Conservation (phyloP, 2,888 invertebrate genomes). For the Sphaerophoria rueppellii region DNA sequence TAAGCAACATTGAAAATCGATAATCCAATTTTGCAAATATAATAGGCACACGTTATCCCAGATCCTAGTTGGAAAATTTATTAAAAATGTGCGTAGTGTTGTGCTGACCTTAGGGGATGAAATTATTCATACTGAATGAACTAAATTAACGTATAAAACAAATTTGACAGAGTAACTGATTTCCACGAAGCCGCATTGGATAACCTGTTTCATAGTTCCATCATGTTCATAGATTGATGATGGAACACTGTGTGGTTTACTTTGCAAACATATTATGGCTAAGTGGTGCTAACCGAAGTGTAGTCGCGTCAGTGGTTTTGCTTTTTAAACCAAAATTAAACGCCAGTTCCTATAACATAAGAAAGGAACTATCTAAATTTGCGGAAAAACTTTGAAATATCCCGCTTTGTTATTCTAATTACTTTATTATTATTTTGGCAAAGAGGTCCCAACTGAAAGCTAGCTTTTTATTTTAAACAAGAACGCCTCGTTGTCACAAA, state of each 20-base stretch:
- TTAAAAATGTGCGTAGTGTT: conserved; percentile 14
- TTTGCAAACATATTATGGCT: conserved; percentile 60
- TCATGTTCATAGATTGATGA: conserved; percentile 55
- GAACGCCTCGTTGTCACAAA: conserved; percentile 28
- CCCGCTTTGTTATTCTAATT: too few species aligned
- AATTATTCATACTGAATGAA: conserved; percentile 41
- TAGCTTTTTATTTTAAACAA: conserved; percentile 35
- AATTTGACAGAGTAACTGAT: conserved; percentile 42
- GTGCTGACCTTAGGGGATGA: not conserved
- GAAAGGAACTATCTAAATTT: too few species aligned
- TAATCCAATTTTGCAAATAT: conserved; percentile 57
- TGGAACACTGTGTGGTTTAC: conserved; percentile 51
- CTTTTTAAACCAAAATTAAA: conserved; percentile 22
- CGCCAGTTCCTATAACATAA: conserved; percentile 12
- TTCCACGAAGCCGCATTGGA: not conserved
- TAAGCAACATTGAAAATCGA: conserved; percentile 35
- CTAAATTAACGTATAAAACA: conserved; percentile 27
- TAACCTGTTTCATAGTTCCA: conserved; percentile 17
- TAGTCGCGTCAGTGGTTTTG: conserved; percentile 45
- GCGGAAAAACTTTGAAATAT: too few species aligned
- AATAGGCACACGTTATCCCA: not conserved
- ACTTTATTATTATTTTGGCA: not conserved
- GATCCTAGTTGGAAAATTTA: conserved; percentile 31
- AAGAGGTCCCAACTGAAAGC: not conserved
- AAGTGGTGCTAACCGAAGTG: conserved; percentile 47